Conservation (phyloP, 2,888 invertebrate species). For the Galerucella calmariensis region DNA sequence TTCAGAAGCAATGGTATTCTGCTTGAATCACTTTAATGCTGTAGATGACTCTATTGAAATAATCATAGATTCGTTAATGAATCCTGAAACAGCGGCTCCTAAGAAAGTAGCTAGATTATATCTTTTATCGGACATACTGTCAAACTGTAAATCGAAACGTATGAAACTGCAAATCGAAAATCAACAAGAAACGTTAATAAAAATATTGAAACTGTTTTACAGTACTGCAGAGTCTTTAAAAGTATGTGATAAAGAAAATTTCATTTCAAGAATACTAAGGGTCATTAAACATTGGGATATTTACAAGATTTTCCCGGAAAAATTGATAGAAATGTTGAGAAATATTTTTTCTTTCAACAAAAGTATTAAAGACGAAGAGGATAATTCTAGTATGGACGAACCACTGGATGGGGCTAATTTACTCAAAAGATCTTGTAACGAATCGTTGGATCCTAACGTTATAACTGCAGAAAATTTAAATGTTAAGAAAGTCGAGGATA, state of each 20-base stretch:
- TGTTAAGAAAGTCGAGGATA: conserved; percentile 31
- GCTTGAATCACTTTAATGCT: conserved; percentile 94
- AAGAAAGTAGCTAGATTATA: conserved; percentile 88
- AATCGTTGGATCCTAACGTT: conserved; percentile 46
- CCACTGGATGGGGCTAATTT: conserved; percentile 61
- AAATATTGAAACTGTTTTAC: conserved; percentile 79
- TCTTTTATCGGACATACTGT: conserved; percentile 93
- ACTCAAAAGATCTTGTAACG: conserved; percentile 56
- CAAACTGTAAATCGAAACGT: conserved; percentile 87
- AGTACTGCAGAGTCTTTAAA: conserved; percentile 76
- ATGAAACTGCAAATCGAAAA: conserved; percentile 71
- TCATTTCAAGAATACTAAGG: conserved; percentile 85
- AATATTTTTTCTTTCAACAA: conserved; percentile 19
- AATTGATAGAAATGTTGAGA: conserved; percentile 31
- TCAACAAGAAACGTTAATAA: conserved; percentile 68
- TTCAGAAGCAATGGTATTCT: conserved; percentile 96
- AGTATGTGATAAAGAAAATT: conserved; percentile 88
- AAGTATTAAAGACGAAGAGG: conserved; percentile 51
- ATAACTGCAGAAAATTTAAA: conserved; percentile 40
- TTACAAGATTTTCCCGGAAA: conserved; percentile 76
- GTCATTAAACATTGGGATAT: conserved; percentile 96
- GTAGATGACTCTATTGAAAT: conserved; percentile 93
- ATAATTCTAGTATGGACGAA: conserved; percentile 60
- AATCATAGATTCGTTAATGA: conserved; percentile 85
- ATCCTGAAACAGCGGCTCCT: conserved; percentile 73